phyloP scores from a whole-genome alignment of 2,797 vertebrate genomes.

The Crenichthys baileyi region DNA sequence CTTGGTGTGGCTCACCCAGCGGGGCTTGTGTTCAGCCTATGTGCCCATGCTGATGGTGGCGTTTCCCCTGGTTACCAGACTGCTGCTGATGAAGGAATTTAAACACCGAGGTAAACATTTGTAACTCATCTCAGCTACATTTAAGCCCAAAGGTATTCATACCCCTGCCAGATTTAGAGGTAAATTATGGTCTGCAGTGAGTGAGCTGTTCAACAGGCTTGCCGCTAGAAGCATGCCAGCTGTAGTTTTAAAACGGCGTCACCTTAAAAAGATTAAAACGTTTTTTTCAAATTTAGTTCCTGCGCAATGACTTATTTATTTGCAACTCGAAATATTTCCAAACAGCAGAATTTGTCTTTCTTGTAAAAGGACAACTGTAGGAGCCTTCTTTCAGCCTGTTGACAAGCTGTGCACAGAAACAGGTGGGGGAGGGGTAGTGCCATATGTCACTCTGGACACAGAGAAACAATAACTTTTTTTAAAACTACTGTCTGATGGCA shows the following conservation, averaged over 20 bases:
- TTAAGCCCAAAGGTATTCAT: neutral
- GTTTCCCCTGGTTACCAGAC: conserved; percentile 88
- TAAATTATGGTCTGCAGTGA: neutral
- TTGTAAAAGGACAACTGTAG: neutral
- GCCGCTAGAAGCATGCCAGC: neutral
- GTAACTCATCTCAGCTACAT: neutral
- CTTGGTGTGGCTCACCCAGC: conserved; percentile 85
- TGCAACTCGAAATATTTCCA: too few species aligned
- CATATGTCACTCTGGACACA: neutral
- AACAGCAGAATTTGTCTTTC: neutral
- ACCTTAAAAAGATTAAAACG: too few species aligned
- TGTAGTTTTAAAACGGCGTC: too few species aligned
- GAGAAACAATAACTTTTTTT: neutral
- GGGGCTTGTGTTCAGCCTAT: conserved; percentile 91
- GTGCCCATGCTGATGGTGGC: conserved; percentile 91
- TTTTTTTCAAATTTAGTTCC: neutral
- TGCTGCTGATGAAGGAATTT: conserved; percentile 86
- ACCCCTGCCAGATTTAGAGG: neutral
- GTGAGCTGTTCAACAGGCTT: neutral
- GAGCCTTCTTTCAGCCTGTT: neutral
- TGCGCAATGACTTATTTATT: too few species aligned
- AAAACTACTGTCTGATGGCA: too few species aligned
- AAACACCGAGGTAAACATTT: conserved; percentile 76
- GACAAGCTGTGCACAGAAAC: neutral
- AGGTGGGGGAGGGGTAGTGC: neutral